A percentile compares a stretch with the other conserved stretches of the same genome.
phyloP scores from a whole-genome alignment of 1,140 invertebrate genomes.

The Zaprionus gabonicus region DNA sequence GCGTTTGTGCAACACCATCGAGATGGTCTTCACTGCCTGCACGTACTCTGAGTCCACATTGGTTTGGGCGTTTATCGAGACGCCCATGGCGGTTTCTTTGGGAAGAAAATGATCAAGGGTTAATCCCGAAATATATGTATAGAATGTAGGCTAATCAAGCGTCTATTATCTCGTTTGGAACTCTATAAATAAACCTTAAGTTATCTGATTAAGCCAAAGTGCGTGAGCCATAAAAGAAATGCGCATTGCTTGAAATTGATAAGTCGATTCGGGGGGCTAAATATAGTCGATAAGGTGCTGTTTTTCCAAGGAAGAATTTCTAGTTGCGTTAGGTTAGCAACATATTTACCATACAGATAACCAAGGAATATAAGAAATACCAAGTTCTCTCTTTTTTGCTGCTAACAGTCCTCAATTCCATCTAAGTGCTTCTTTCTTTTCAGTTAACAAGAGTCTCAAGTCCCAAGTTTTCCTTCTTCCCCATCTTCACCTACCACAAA shows the following conservation, averaged over 20 bases:
- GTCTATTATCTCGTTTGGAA: background rate
- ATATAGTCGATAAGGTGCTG: background rate
- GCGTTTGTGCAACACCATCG: conserved; percentile 83
- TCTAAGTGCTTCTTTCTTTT: no score
- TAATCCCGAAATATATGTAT: background rate
- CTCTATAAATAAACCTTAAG: conserved; percentile 3
- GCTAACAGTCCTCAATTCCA: no score
- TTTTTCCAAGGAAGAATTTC: background rate
- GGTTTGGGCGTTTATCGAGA: conserved; percentile 89
- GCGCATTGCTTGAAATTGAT: background rate
- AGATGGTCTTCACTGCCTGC: conserved; percentile 87
- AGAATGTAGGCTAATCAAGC: background rate
- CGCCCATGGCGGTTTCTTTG: conserved; percentile 94
- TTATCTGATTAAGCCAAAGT: background rate
- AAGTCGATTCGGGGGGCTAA: background rate
- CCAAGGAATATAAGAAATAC: no score
- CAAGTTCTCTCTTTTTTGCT: no score
- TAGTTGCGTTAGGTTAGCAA: background rate
- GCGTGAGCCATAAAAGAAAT: conserved; percentile 2
- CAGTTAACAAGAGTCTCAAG: background rate
- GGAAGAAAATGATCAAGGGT: background rate
- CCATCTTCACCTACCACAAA: conserved; percentile 86
- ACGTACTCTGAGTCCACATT: conserved; percentile 90
- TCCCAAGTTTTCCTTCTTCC: no score
- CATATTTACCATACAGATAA: background rate